Percentiles rank a stretch among this genome's conserved stretches.
Evolutionary conservation across 1,140 invertebrate species (phyloP).

Genomic region (Ladona fulva): DNA sequence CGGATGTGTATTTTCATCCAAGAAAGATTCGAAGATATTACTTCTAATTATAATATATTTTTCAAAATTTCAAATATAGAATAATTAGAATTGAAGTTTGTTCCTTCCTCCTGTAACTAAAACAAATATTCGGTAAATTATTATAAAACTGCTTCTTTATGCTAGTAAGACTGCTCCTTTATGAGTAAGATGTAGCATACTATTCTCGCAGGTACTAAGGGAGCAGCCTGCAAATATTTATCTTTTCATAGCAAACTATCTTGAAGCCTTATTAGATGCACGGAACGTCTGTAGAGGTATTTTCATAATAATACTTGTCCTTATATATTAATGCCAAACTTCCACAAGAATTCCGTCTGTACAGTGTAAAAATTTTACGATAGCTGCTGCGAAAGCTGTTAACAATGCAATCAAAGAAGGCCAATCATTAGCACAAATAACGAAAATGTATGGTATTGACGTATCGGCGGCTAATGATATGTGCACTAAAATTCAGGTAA

Average conservation of each 20-base stretch:
- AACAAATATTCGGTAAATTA: no score
- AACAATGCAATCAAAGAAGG: neutral
- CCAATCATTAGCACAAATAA: neutral
- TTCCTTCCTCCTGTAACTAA: no score
- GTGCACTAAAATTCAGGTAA: neutral
- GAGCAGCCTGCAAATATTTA: conserved; percentile 50
- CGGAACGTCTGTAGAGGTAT: neutral
- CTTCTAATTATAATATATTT: no score
- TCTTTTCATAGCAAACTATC: conserved; percentile 57
- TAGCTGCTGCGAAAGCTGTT: neutral
- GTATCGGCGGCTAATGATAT: neutral
- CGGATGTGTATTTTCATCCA: no score
- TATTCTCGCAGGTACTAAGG: conserved; percentile 40
- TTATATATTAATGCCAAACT: no score
- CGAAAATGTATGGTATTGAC: neutral
- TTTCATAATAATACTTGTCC: neutral
- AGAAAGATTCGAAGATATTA: no score
- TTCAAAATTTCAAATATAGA: no score
- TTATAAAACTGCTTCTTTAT: no score
- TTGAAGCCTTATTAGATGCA: conserved; percentile 45
- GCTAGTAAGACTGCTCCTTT: no score
- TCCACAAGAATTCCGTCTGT: no score
- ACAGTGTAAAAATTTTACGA: neutral
- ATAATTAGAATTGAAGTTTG: no score
- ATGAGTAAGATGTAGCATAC: no score